phyloP scores from a whole-genome alignment of 2,113 vertebrate species.

The Bufo gargarizans region DNA sequence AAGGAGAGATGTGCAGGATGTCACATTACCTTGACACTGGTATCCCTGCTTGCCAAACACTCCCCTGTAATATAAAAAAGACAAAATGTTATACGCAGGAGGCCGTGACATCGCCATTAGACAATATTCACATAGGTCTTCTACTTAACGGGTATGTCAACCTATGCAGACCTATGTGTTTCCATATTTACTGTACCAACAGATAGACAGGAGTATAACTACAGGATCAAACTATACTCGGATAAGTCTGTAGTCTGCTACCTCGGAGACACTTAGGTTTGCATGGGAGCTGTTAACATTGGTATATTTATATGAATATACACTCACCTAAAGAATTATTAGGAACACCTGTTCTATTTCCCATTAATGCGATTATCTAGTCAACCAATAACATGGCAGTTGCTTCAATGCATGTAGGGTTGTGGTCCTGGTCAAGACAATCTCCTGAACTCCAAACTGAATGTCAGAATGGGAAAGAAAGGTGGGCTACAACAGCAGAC shows the following conservation, averaged over 20 bases:
- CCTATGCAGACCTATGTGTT: not conserved
- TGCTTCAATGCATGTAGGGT: too few species aligned
- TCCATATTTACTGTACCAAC: not conserved
- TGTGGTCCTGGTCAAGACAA: too few species aligned
- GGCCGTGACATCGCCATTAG: not conserved
- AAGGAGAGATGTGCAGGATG: not conserved
- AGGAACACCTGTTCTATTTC: too few species aligned
- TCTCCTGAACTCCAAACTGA: too few species aligned
- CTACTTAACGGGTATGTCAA: not conserved
- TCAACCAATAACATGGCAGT: too few species aligned
- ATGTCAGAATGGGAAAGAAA: too few species aligned
- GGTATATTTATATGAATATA: too few species aligned
- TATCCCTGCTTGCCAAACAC: conserved; percentile 98
- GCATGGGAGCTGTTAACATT: too few species aligned
- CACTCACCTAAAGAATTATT: too few species aligned
- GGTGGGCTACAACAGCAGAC: too few species aligned
- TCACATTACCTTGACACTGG: conserved; percentile 91
- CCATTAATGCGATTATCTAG: too few species aligned
- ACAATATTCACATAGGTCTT: not conserved
- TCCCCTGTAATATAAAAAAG: conserved; percentile 77
- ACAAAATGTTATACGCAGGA: not conserved
- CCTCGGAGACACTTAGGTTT: too few species aligned
- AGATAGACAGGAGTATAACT: not conserved
- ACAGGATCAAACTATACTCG: not conserved
- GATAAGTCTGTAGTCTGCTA: not conserved